Conservation (phyloP, 2,888 invertebrate genomes). For the Tryphoninae sp. region DNA sequence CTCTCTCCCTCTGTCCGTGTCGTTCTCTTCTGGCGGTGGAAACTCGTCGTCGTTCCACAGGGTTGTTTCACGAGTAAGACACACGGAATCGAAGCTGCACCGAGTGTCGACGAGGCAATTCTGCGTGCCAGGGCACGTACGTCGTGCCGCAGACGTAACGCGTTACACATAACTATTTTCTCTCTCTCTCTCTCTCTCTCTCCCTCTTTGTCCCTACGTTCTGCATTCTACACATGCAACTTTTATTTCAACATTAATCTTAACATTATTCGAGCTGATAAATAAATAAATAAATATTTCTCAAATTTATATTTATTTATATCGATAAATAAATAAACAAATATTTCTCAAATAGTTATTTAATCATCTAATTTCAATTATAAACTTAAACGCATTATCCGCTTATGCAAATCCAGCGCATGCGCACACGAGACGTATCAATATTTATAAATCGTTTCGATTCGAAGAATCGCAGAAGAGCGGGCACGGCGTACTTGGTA, state of each 20-base stretch:
- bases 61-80: slow-evolving; percentile 39
- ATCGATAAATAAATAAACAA: too few relatives aligned
- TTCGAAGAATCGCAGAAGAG: slow-evolving; percentile 26
- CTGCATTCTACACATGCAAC: background rate
- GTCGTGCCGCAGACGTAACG: background rate
- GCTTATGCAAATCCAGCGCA: background rate
- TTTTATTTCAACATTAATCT: background rate
- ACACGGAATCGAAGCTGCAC: background rate
- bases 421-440: background rate
- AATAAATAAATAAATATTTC: too few relatives aligned
- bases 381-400: background rate
- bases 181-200: background rate
- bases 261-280: too few relatives aligned
- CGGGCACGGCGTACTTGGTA: slow-evolving; percentile 1
- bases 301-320: too few relatives aligned
- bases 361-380: too few relatives aligned
- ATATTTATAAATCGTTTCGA: slow-evolving; percentile 46
- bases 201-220: background rate
- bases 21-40: background rate
- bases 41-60: slow-evolving; percentile 44
- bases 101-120: slow-evolving; percentile 5
- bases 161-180: background rate
- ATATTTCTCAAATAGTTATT: too few relatives aligned
- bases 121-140: slow-evolving; percentile 23
- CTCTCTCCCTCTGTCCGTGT: background rate